These are phyloP conservation scores for Sialis lutaria DNA, from an alignment of 2,888 invertebrate species.

Conservation along the genomic window DNA sequence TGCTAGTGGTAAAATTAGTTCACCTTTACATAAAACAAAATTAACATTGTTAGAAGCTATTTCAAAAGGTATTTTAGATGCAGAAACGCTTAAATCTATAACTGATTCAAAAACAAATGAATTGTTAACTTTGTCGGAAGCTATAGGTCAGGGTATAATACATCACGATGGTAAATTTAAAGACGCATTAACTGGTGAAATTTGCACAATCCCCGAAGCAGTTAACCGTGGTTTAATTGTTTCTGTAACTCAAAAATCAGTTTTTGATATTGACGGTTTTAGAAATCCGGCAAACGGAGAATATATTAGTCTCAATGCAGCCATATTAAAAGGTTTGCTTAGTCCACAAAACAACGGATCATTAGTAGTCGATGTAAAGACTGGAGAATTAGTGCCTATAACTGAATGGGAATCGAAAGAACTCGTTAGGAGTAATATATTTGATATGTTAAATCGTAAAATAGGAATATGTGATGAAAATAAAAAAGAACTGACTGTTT, in stretches of 20 bases:
- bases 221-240: slow-evolving; percentile 78
- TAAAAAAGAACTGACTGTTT: slow-evolving; percentile 59
- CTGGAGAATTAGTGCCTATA: slow-evolving; percentile 57
- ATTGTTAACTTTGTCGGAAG: slow-evolving; percentile 69
- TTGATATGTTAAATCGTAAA: slow-evolving; percentile 67
- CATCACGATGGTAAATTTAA: slow-evolving; percentile 56
- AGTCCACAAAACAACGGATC: slow-evolving; percentile 56
- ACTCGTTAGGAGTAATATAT: slow-evolving; percentile 66
- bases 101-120: slow-evolving; percentile 65
- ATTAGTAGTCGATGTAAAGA: slow-evolving; percentile 52
- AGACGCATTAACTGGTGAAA: slow-evolving; percentile 54
- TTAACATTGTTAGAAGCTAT: slow-evolving; percentile 74
- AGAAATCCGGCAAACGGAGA: slow-evolving; percentile 66
- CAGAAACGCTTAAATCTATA: slow-evolving; percentile 66
- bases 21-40: slow-evolving; percentile 60
- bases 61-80: slow-evolving; percentile 71
- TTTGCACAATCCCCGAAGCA: slow-evolving; percentile 67
- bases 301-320: slow-evolving; percentile 69
- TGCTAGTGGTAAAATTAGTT: slow-evolving; percentile 56
- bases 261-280: slow-evolving; percentile 85
- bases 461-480: slow-evolving; percentile 60
- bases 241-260: slow-evolving; percentile 70
- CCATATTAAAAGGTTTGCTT: slow-evolving; percentile 57
- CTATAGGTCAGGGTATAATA: slow-evolving; percentile 65
- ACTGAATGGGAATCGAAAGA: slow-evolving; percentile 56